Conservation (phyloP, 2,113 vertebrate species). For the Ophiodon elongatus region DNA sequence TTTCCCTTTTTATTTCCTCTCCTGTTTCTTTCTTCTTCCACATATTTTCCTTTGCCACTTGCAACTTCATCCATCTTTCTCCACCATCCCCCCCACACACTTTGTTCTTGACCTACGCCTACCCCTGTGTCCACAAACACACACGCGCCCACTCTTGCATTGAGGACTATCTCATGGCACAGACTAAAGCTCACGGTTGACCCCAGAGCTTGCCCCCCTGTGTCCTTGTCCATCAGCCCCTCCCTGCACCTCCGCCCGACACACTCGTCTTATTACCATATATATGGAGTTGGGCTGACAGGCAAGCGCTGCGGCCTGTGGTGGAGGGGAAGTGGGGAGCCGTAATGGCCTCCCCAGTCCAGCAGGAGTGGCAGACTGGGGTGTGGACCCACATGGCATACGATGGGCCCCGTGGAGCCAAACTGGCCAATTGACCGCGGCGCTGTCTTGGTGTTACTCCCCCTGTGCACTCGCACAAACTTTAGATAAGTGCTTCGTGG, state of each 20-base stretch:
- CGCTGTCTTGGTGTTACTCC: slow-evolving; percentile 19
- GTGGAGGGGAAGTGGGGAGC: slow-evolving; percentile 44
- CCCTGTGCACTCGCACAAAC: slow-evolving; percentile 19
- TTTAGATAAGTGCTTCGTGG: slow-evolving; percentile 31
- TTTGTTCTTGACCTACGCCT: neutral
- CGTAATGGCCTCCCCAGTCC: slow-evolving; percentile 64
- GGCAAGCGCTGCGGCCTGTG: slow-evolving; percentile 57
- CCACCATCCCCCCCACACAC: neutral
- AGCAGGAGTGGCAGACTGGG: slow-evolving; percentile 51
- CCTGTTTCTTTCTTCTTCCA: neutral
- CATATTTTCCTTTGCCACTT: neutral
- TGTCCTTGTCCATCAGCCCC: slow-evolving; percentile 46
- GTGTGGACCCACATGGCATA: slow-evolving; percentile 47
- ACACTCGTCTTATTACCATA: slow-evolving; percentile 80
- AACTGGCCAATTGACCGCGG: slow-evolving; percentile 55
- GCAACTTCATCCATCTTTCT: neutral
- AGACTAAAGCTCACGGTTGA: slow-evolving; percentile 49
- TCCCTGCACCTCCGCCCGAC: slow-evolving; percentile 42
- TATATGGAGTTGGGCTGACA: slow-evolving; percentile 80
- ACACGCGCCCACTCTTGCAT: neutral
- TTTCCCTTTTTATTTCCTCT: neutral
- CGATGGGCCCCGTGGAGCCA: slow-evolving; percentile 47
- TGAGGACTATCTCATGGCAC: neutral
- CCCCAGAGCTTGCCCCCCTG: slow-evolving; percentile 33
- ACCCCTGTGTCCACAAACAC: neutral